These are phyloP conservation scores for Pseudochirops corinnae DNA, from an alignment of 2,797 vertebrate species.

Conservation along the genomic window DNA sequence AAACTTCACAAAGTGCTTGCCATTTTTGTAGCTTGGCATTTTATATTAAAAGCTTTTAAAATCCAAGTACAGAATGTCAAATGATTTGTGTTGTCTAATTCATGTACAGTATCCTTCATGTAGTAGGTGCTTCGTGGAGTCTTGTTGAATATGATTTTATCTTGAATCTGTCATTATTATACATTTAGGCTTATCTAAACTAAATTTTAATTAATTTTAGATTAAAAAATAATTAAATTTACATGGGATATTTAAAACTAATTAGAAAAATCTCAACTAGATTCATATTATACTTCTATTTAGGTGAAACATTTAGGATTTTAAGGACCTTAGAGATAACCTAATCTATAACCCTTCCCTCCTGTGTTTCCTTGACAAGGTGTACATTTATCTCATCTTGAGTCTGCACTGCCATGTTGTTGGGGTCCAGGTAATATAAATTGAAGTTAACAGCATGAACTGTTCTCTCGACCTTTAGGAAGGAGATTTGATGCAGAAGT, in stretches of 20 bases:
- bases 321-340: background rate
- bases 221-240: background rate
- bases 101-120: background rate
- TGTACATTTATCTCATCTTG: background rate
- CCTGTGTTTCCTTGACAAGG: background rate
- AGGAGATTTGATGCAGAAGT: background rate
- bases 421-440: background rate
- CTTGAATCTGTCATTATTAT: background rate
- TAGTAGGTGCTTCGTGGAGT: background rate
- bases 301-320: background rate
- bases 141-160: background rate
- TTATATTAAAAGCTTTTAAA: background rate
- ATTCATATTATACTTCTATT: background rate
- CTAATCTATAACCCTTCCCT: background rate
- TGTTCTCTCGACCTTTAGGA: background rate
- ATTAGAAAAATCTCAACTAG: background rate
- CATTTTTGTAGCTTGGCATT: background rate
- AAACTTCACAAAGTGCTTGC: background rate
- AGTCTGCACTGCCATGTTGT: background rate
- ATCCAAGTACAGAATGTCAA: background rate
- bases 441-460: background rate
- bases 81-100: background rate
- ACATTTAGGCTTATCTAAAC: background rate
- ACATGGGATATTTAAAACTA: background rate
- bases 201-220: background rate